Evolutionary conservation across 2,888 invertebrate species (phyloP).

Genomic region (Ichneumon xanthorius): DNA sequence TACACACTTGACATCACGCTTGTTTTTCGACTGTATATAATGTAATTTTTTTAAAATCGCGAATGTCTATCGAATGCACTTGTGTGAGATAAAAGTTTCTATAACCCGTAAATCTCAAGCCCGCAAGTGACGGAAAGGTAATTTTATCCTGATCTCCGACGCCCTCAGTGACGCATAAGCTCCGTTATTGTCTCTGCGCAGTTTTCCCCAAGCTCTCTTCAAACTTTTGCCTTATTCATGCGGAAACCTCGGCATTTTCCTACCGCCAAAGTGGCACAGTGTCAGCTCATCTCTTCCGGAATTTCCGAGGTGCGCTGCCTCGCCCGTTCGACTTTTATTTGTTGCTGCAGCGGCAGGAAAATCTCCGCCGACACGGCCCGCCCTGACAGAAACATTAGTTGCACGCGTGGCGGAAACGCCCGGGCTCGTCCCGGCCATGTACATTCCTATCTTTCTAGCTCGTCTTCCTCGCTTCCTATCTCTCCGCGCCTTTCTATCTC

Average conservation of each 20-base stretch:
- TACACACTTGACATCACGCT: too few relatives aligned
- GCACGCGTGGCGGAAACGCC: constrained; percentile 62
- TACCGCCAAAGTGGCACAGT: background rate
- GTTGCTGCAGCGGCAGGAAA: constrained; percentile 8
- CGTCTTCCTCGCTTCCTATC: background rate
- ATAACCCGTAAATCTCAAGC: background rate
- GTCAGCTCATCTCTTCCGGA: background rate
- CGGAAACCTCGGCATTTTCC: constrained; percentile 33
- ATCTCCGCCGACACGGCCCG: constrained; percentile 15
- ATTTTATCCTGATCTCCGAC: constrained; percentile 9
- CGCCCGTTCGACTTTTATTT: constrained; percentile 19
- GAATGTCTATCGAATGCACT: background rate
- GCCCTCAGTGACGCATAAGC: constrained; percentile 4
- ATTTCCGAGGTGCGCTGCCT: background rate
- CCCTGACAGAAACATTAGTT: constrained; percentile 65
- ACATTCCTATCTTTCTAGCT: constrained; percentile 5
- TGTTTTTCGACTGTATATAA: too few relatives aligned
- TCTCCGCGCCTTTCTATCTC: background rate
- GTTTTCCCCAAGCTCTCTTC: background rate
- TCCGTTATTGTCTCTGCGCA: background rate
- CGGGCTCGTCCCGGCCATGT: constrained; percentile 39
- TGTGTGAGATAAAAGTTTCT: background rate
- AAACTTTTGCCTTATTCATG: constrained; percentile 15
- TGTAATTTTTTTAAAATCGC: too few relatives aligned
- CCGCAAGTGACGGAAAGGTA: background rate